phyloP scores from a whole-genome alignment of 2,113 vertebrate species.

The Scopus umbretta region DNA sequence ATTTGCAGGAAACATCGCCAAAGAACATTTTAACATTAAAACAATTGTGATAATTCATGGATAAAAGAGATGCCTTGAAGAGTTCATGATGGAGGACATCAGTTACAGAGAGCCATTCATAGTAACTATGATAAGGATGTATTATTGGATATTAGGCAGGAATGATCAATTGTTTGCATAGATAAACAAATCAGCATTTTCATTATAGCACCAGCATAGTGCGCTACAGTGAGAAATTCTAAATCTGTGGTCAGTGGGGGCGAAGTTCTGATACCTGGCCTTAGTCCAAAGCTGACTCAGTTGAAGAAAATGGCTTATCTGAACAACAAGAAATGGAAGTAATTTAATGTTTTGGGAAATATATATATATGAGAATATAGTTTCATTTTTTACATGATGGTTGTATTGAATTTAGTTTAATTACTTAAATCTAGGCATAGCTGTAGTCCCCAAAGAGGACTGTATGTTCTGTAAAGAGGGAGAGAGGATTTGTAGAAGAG shows the following conservation, averaged over 20 bases:
- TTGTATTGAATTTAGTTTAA: neutral
- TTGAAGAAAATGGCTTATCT: neutral
- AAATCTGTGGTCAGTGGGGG: neutral
- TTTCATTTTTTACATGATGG: neutral
- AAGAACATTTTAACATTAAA: neutral
- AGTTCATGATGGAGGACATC: neutral
- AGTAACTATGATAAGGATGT: neutral
- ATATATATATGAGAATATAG: neutral
- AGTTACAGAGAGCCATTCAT: neutral
- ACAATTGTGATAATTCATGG: fast-evolving
- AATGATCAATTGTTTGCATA: neutral
- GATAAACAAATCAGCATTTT: neutral
- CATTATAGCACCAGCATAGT: neutral
- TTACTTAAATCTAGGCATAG: neutral
- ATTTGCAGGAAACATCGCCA: neutral
- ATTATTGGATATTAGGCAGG: neutral
- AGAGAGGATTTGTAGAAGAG: neutral
- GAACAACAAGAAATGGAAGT: neutral
- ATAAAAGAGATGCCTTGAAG: neutral
- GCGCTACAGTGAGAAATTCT: neutral
- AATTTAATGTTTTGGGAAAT: neutral
- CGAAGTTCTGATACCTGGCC: neutral
- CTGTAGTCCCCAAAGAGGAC: neutral
- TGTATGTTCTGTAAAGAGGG: neutral
- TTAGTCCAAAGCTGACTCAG: neutral